Percentiles rank a stretch among this genome's conserved stretches.
Evolutionary conservation across 2,113 vertebrate genomes (phyloP).

Genomic region (Ia io): DNA sequence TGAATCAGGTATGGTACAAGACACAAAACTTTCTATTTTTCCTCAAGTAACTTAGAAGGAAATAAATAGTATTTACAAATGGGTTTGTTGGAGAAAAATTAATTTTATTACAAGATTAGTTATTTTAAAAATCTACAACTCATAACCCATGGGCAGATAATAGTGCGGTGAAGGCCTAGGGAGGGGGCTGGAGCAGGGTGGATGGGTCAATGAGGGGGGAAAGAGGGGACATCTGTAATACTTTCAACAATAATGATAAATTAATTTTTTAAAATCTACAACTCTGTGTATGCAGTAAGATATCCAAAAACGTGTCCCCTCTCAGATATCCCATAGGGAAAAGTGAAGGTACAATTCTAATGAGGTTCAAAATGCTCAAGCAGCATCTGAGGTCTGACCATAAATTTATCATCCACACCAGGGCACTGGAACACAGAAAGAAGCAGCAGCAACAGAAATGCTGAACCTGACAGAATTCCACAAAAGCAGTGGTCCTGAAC

Average conservation of each 20-base stretch:
- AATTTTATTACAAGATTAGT: slow-evolving; percentile 17
- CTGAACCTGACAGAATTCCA: background rate
- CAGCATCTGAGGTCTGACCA: background rate
- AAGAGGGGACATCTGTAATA: too few relatives aligned
- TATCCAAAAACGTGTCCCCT: background rate
- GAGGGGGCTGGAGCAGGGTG: too few relatives aligned
- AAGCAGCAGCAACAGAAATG: background rate
- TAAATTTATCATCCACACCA: background rate
- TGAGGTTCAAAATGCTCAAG: background rate
- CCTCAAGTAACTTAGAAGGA: slow-evolving; percentile 3
- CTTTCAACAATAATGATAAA: too few relatives aligned
- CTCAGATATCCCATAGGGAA: background rate
- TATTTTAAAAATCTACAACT: background rate
- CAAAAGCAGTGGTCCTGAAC: background rate
- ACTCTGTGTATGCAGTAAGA: background rate
- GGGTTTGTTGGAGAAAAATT: background rate
- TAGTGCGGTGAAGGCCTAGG: too few relatives aligned
- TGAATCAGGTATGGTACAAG: background rate
- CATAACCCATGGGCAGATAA: too few relatives aligned
- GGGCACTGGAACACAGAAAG: background rate
- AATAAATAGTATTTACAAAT: slow-evolving; percentile 27
- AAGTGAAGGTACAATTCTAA: background rate
- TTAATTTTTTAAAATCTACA: background rate
- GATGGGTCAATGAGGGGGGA: too few relatives aligned
- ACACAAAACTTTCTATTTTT: slow-evolving; percentile 34